Percentiles rank a stretch among this genome's conserved stretches.
Conservation (phyloP, 2,888 invertebrate species). For the Lycaena phlaeas region DNA sequence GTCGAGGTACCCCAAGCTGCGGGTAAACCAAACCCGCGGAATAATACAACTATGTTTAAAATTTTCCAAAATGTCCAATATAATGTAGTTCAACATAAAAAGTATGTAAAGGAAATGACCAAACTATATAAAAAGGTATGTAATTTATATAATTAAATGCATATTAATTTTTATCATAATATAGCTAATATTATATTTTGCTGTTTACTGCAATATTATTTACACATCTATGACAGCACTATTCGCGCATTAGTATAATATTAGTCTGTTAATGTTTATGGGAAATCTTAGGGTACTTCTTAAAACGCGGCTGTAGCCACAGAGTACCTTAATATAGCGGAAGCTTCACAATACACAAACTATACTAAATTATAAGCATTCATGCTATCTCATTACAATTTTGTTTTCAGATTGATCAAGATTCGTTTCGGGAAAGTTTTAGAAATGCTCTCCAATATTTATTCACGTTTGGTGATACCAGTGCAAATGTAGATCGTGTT, state of each 20-base stretch:
- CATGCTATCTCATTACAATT: too few species aligned
- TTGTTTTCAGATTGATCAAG: constrained; percentile 53
- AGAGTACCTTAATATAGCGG: too few species aligned
- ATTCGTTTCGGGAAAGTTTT: constrained; percentile 76
- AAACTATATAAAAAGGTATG: constrained; percentile 77
- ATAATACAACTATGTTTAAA: constrained; percentile 56
- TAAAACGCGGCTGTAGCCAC: too few species aligned
- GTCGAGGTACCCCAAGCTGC: constrained; percentile 30
- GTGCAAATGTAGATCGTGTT: constrained; percentile 78
- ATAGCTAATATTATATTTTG: too few species aligned
- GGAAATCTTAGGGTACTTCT: too few species aligned
- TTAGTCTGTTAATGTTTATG: too few species aligned
- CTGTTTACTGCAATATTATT: not conserved
- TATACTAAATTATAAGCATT: too few species aligned
- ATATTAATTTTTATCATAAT: not conserved
- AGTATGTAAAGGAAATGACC: constrained; percentile 74
- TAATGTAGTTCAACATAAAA: constrained; percentile 77
- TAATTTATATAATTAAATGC: too few species aligned
- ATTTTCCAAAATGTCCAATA: constrained; percentile 77
- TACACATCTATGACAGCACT: too few species aligned
- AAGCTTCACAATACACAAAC: too few species aligned
- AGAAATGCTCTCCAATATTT: constrained; percentile 75
- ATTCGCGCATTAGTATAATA: too few species aligned
- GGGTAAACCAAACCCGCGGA: constrained; percentile 51
- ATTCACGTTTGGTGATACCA: constrained; percentile 77